A percentile compares a stretch with the other conserved stretches of the same genome.
Conservation (phyloP, 2,888 invertebrate species). For the Tanytarsus gracilentus region DNA sequence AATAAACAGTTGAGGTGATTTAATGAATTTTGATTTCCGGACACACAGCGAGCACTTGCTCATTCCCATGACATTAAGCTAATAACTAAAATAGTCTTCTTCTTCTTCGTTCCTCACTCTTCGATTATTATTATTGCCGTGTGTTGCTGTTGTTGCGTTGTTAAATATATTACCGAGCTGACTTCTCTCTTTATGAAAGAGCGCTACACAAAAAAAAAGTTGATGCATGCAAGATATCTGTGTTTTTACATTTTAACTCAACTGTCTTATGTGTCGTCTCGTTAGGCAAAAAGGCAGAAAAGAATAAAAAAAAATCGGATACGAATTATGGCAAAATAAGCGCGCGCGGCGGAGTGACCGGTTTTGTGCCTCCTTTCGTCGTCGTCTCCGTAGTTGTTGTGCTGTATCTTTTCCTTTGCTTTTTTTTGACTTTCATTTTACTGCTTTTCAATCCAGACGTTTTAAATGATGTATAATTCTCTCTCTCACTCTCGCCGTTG, state of each 20-base stretch:
- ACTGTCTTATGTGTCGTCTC: slow-evolving; percentile 26
- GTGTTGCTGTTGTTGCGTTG: slow-evolving; percentile 13
- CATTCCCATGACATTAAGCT: too few relatives aligned
- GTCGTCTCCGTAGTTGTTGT: too few relatives aligned
- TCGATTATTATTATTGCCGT: slow-evolving; percentile 22
- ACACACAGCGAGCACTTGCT: too few relatives aligned
- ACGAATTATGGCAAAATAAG: slow-evolving; percentile 26
- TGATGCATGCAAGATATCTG: slow-evolving; percentile 22
- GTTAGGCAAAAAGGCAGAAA: slow-evolving; percentile 9
- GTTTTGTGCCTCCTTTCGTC: slow-evolving; percentile 22
- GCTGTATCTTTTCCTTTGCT: slow-evolving; percentile 1
- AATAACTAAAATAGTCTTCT: too few relatives aligned
- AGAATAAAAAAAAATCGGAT: slow-evolving; percentile 16
- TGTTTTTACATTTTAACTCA: slow-evolving; percentile 12
- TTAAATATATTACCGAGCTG: neutral
- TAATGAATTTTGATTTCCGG: too few relatives aligned
- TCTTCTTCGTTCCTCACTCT: slow-evolving; percentile 11
- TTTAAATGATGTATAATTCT: neutral
- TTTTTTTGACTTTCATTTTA: slow-evolving; percentile 12
- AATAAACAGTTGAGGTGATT: too few relatives aligned
- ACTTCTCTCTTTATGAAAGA: too few relatives aligned
- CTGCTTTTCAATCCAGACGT: slow-evolving; percentile 15
- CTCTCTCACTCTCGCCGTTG: too few relatives aligned
- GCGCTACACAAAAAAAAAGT: slow-evolving; percentile 1
- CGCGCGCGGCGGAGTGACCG: slow-evolving; percentile 25